A percentile compares a stretch with the other conserved stretches of the same genome.
phyloP scores from a whole-genome alignment of 2,113 vertebrate genomes.

The Brevimyrus niger region DNA sequence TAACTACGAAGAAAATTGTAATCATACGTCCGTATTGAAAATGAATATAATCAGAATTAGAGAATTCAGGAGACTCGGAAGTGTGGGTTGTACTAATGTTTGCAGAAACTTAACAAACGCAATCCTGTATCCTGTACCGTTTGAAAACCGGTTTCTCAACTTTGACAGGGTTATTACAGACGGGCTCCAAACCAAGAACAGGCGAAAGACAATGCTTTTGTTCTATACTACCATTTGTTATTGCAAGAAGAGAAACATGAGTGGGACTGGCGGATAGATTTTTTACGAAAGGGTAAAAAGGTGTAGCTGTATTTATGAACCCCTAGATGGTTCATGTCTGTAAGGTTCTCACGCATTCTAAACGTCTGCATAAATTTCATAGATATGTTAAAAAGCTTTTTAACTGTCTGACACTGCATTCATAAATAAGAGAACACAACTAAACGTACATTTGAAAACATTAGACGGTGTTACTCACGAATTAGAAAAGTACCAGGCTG shows the following conservation, averaged over 20 bases:
- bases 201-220: background rate
- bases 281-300: background rate
- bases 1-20: background rate
- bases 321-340: background rate
- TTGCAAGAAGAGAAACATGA: background rate
- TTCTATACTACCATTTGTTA: background rate
- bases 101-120: background rate
- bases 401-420: background rate
- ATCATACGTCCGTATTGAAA: background rate
- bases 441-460: background rate
- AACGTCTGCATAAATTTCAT: background rate
- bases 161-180: background rate
- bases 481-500: background rate
- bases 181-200: background rate
- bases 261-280: background rate
- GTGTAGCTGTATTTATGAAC: background rate
- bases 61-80: background rate
- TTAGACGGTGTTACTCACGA: background rate
- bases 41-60: background rate
- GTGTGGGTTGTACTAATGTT: background rate
- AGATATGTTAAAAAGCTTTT: background rate
- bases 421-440: background rate
- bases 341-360: background rate
- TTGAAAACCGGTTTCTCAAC: background rate
- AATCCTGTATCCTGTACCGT: background rate